Evolutionary conservation across 2,113 vertebrate species (phyloP).

Genomic region (Chlorodrepanis virens): DNA sequence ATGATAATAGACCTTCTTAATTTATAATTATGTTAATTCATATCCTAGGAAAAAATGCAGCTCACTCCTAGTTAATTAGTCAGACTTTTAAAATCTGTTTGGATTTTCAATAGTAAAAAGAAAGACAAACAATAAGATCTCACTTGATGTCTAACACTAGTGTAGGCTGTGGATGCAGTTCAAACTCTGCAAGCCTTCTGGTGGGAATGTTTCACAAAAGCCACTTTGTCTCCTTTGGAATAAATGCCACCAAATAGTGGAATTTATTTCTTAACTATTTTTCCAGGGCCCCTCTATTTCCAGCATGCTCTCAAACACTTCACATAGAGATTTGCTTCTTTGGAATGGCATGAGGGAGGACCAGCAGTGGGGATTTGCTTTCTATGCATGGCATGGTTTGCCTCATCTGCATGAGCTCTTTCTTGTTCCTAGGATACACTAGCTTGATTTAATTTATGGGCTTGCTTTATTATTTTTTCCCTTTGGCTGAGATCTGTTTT

Average conservation of each 20-base stretch:
- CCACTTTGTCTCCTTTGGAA: constrained; percentile 67
- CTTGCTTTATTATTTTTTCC: constrained; percentile 48
- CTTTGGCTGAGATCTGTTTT: constrained; percentile 42
- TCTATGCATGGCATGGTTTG: constrained; percentile 47
- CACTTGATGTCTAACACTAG: constrained; percentile 25
- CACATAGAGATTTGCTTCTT: constrained; percentile 21
- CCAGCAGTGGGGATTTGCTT: constrained; percentile 9
- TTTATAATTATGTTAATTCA: background rate
- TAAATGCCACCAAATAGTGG: constrained; percentile 49
- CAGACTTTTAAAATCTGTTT: background rate
- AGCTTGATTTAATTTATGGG: constrained; percentile 54
- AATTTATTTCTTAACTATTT: constrained; percentile 62
- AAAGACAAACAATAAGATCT: constrained; percentile 30
- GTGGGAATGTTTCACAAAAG: constrained; percentile 59
- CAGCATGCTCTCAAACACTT: constrained; percentile 26
- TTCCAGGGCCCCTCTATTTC: constrained; percentile 17
- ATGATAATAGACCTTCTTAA: background rate
- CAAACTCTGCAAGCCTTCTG: constrained; percentile 45
- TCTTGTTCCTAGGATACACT: constrained; percentile 44
- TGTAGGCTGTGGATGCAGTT: background rate
- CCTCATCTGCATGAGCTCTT: constrained; percentile 2
- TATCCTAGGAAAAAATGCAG: background rate
- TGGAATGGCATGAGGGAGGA: constrained; percentile 30
- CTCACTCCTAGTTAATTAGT: background rate
- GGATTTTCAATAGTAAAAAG: background rate